phyloP scores from a whole-genome alignment of 2,113 vertebrate species.

The Pyrgilauda ruficollis region DNA sequence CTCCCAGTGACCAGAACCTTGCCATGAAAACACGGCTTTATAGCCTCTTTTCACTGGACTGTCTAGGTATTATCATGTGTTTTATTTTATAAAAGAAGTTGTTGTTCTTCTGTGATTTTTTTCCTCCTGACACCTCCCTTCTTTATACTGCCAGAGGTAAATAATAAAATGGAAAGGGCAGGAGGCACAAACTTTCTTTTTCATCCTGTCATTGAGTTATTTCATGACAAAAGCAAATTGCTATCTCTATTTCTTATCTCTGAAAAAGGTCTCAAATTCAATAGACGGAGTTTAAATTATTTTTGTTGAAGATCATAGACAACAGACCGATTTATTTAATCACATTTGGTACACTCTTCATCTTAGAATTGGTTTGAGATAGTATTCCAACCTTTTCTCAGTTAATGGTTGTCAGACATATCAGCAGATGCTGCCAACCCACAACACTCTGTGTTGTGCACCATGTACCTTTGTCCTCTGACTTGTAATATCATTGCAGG shows the following conservation, averaged over 20 bases:
- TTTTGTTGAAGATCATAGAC: not conserved
- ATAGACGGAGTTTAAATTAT: not conserved
- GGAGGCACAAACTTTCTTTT: not conserved
- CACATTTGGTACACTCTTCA: not conserved
- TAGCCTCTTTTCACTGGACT: not conserved
- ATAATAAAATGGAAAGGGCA: not conserved
- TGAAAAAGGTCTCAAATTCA: conserved; percentile 25
- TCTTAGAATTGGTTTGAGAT: not conserved
- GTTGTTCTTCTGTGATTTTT: not conserved
- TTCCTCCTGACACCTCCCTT: not conserved
- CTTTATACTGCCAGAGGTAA: not conserved
- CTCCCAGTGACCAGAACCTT: not conserved
- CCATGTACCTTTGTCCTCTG: not conserved
- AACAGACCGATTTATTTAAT: not conserved
- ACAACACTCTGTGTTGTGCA: not conserved
- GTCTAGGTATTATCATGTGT: not conserved
- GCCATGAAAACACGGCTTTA: not conserved
- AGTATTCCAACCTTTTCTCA: not conserved
- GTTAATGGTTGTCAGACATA: not conserved
- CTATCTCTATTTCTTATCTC: conserved; percentile 13
- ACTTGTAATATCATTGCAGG: not conserved
- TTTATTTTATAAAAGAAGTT: not conserved
- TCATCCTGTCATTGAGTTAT: not conserved
- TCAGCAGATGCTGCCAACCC: not conserved
- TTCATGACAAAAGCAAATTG: conserved; percentile 7